A percentile compares a stretch with the other conserved stretches of the same genome.
Evolutionary conservation across 2,797 vertebrate genomes (phyloP).

Genomic region (Lepidocolaptes lacrymiger): DNA sequence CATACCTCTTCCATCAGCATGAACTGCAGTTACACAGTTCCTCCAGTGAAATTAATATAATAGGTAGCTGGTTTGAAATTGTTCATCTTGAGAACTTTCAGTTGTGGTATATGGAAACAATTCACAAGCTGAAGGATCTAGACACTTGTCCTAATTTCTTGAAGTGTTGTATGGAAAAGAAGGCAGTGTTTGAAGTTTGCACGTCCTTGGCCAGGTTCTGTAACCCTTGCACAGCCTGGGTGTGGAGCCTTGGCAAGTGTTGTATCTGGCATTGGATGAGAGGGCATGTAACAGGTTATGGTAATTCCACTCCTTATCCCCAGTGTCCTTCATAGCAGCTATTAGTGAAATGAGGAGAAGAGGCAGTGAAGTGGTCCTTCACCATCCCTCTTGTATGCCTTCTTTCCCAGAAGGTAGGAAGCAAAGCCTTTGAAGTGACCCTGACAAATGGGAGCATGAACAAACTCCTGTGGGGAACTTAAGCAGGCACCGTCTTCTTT

Average conservation of each 20-base stretch:
- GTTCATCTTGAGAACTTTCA: not conserved
- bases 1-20: fast-evolving
- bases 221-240: not conserved
- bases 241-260: not conserved
- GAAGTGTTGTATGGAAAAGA: not conserved
- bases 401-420: not conserved
- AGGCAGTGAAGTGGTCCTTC: not conserved
- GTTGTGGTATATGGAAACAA: not conserved
- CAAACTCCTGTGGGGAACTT: not conserved
- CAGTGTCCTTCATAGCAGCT: not conserved
- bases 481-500: not conserved
- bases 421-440: not conserved
- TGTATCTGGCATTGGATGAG: not conserved
- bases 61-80: not conserved
- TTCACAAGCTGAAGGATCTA: not conserved
- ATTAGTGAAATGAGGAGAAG: slow-evolving; percentile 13
- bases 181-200: not conserved
- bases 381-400: not conserved
- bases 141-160: not conserved
- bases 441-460: not conserved
- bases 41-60: not conserved
- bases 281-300: not conserved
- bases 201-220: not conserved
- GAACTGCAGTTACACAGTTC: not conserved
- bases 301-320: not conserved